Percentiles rank a stretch among this genome's conserved stretches.
Evolutionary conservation across 2,888 invertebrate species (phyloP).

Genomic region (Rugalucina vietnamica): DNA sequence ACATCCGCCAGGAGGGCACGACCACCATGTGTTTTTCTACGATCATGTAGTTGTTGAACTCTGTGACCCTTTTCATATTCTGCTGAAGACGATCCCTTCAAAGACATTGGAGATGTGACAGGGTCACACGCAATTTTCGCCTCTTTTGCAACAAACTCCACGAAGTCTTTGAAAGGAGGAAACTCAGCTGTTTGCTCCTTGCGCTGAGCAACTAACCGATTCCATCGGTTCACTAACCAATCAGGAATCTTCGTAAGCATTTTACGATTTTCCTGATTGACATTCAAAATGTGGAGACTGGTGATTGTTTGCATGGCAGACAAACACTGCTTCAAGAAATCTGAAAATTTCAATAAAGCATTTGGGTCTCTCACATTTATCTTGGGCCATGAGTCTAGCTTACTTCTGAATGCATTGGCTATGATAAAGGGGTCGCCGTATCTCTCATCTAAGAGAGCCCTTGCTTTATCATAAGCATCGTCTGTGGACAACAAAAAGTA

Average conservation of each 20-base stretch:
- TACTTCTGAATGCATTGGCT: conserved; percentile 48
- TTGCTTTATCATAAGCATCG: conserved; percentile 51
- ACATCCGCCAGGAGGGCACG: conserved; percentile 17
- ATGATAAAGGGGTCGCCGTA: conserved; percentile 56
- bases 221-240: conserved; percentile 46
- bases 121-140: conserved; percentile 55
- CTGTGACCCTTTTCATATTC: not conserved
- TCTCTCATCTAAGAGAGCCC: conserved; percentile 42
- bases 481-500: conserved; percentile 50
- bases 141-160: conserved; percentile 39
- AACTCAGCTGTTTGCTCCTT: conserved; percentile 14
- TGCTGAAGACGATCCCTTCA: conserved; percentile 8
- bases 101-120: conserved; percentile 31
- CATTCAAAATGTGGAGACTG: conserved; percentile 36
- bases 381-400: conserved; percentile 51
- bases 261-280: conserved; percentile 50
- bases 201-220: conserved; percentile 26
- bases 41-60: not conserved
- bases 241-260: conserved; percentile 56
- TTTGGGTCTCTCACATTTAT: conserved; percentile 33
- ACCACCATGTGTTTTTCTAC: not conserved
- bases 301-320: conserved; percentile 32
- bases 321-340: conserved; percentile 54
- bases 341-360: conserved; percentile 43
- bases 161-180: conserved; percentile 39